phyloP scores from a whole-genome alignment of 2,113 vertebrate genomes.

The Saccopteryx leptura region DNA sequence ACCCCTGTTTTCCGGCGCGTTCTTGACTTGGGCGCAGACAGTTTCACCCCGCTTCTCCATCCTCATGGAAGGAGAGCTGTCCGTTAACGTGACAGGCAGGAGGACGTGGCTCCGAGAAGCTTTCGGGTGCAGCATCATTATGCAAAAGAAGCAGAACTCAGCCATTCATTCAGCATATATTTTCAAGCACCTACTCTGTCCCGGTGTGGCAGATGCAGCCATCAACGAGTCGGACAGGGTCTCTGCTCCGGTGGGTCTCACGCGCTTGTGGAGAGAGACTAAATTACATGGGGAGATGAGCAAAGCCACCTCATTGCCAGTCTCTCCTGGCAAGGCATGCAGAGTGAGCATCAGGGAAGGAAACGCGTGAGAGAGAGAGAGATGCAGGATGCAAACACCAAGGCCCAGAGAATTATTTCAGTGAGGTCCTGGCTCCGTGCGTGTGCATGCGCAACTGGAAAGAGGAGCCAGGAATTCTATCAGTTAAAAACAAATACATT shows the following conservation, averaged over 20 bases:
- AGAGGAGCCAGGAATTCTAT: not conserved
- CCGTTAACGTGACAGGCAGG: not conserved
- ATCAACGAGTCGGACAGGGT: fast-evolving
- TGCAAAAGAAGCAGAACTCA: not conserved
- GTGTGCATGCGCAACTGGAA: too few species aligned
- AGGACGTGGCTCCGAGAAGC: not conserved
- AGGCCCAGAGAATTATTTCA: not conserved
- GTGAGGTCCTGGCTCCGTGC: fast-evolving
- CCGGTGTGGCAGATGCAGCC: not conserved
- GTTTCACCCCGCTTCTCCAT: not conserved
- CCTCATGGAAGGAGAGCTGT: not conserved
- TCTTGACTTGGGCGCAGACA: fast-evolving
- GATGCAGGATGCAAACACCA: not conserved
- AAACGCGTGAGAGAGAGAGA: not conserved
- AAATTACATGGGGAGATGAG: not conserved
- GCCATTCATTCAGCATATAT: fast-evolving
- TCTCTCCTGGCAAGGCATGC: not conserved
- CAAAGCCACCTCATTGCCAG: fast-evolving
- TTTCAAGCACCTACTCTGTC: not conserved
- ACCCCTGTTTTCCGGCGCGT: not conserved
- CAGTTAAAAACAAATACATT: not conserved
- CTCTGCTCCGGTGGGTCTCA: not conserved
- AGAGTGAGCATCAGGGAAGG: not conserved
- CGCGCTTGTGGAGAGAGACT: too few species aligned
- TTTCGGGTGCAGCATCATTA: not conserved